Evolutionary conservation across 2,797 vertebrate genomes (phyloP).

Genomic region (Sebastiscus albofasciatus): DNA sequence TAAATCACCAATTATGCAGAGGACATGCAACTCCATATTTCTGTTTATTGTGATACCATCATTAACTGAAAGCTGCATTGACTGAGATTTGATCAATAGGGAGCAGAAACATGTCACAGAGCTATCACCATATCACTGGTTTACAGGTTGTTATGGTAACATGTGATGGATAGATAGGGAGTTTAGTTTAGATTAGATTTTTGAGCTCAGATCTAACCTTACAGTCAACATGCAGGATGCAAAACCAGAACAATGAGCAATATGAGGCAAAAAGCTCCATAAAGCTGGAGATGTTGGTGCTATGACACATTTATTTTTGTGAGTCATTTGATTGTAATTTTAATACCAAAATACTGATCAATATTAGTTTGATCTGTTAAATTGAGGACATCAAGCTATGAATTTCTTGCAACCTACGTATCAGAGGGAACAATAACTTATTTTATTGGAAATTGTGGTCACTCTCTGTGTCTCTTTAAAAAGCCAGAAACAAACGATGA

Average conservation of each 20-base stretch:
- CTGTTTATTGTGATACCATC: neutral
- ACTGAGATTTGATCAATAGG: too few relatives aligned
- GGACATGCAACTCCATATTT: neutral
- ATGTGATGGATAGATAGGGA: neutral
- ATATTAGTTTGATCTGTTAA: neutral
- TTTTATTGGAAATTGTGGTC: too few relatives aligned
- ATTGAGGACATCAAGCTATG: neutral
- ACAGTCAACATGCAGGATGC: neutral
- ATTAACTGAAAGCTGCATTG: too few relatives aligned
- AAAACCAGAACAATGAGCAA: neutral
- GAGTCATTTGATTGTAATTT: neutral
- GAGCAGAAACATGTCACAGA: neutral
- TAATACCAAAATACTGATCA: neutral
- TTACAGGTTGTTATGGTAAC: neutral
- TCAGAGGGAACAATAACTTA: too few relatives aligned
- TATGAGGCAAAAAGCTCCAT: too few relatives aligned
- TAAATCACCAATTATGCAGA: neutral
- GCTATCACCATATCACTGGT: neutral
- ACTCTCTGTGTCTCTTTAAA: too few relatives aligned
- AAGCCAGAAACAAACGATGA: neutral
- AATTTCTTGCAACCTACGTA: neutral
- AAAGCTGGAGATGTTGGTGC: too few relatives aligned
- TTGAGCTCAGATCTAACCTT: neutral
- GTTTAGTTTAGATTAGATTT: neutral
- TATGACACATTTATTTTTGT: neutral